Base-by-base conservation (phyloP, 2,113 vertebrate genomes). In the Nymphicus hollandicus region DNA sequence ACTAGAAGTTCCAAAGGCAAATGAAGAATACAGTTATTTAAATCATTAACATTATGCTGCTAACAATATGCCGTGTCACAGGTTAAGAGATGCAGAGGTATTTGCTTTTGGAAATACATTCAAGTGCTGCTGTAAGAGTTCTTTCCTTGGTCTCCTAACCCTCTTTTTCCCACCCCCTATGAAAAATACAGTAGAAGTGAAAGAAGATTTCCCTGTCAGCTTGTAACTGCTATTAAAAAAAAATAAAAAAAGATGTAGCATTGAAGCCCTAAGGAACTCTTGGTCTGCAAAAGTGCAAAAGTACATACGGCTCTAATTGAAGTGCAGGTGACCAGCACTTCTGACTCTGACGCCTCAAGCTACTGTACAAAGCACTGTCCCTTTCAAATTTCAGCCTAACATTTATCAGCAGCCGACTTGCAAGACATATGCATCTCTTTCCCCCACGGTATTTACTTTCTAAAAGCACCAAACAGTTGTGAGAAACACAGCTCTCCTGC, bases 251-350 rank as follows among this genome's bases (percentile, higher is more conserved):
- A 80, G 37, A 35, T 0, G 47, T 60, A 87, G 93, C 49, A 70
- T 91, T 89, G 63, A 90, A 83, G 60, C 72, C 86, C 72, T 56
- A 84, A 95, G 82, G 91, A 94, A 35, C 53, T 77, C 68, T 50
- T n/a, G 29, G 74, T 63, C 85, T 94, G 91, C 71, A 86, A 86
- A 95, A 90, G 60, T 58, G 55, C 33, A 19, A 94, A 94, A 93
- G 60, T 81, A 91, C 86, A 88, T 74, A 71, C 24, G 2, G 79
- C 86, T 90, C 93, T 78, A 69, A 76, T 24, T 74, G 82, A 91
- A 93, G 85, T 91, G 88, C 91, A 91, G 85, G 88, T 94, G 88
- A 96, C 91, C 53, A 88, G 85, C 64, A 83, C 50, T 85, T 78
- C 71, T 91, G 71, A 81, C 79, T 88, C 74, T 3, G n/a, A 91